Evolutionary conservation across 2,113 vertebrate species (phyloP).

Genomic region (Ammospiza nelsoni): DNA sequence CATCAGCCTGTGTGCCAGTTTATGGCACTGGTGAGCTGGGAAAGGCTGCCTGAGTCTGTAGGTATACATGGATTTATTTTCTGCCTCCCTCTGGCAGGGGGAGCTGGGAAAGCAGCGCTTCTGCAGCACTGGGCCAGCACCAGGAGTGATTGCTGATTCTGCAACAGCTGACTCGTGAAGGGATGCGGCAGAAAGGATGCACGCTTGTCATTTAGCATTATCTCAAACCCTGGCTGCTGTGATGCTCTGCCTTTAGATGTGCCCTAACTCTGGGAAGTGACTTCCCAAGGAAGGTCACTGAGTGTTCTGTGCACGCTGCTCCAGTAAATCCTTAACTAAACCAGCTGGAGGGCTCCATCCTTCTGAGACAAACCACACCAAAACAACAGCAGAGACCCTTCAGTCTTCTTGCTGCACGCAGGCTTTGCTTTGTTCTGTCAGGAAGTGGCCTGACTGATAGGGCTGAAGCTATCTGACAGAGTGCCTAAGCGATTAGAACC

Average conservation of each 20-base stretch:
- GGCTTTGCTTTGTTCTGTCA: neutral
- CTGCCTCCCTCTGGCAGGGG: neutral
- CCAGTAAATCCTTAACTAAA: neutral
- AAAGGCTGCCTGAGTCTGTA: neutral
- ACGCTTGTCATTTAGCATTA: neutral
- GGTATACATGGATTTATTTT: neutral
- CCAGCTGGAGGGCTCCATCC: neutral
- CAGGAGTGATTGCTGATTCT: neutral
- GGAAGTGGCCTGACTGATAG: constrained; percentile 2
- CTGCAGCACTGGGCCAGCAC: neutral
- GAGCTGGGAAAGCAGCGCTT: neutral
- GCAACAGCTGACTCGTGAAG: neutral
- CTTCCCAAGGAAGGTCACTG: neutral
- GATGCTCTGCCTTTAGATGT: neutral
- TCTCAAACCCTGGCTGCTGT: neutral
- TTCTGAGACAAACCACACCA: neutral
- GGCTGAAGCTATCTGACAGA: constrained; percentile 9
- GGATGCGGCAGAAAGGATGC: neutral
- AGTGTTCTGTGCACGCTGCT: rapidly evolving
- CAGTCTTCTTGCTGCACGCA: neutral
- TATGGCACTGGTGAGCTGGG: neutral
- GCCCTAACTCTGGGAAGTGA: neutral
- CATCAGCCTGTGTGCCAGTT: neutral
- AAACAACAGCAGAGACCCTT: neutral
- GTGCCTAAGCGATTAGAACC: constrained; percentile 10